Evolutionary conservation across 92 coral and sea anemone species (phyloP), one percentile per base, ranked within the genome.

Genomic region (Galaxea fascicularis): DNA sequence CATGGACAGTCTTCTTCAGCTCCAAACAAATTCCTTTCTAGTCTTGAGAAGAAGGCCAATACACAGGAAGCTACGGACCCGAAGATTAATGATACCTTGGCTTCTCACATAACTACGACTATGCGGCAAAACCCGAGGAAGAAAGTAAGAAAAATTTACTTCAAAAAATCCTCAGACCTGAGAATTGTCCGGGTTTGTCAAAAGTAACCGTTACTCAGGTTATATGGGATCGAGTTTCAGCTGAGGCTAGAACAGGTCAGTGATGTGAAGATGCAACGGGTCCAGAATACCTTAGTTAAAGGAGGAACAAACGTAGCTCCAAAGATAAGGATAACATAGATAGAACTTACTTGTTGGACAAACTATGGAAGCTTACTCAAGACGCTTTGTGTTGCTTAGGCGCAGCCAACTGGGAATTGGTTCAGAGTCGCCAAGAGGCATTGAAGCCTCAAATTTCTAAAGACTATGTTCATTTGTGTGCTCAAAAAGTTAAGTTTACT

Each of bases 291-390:
- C 11, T 63, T 80, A 31, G 75, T 87, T 3, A 87, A 87, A 87
- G 90, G 86, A 22, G 79, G 82, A n/a, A 87, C 90, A 24, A 86
- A 67, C 65, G 90, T 86, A 28, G 85, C 90, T 47, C 75, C 41
- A 39, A 72, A 1, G 26, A 79, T 74, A 63, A 65, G 35, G 53
- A 28, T 21, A 76, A 80, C 51, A 41, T 73, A 24, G 30, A 72
- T 62, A 73, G 54, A 18, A 27, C 74, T 31, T 82, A 65, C 27
- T 27, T 73, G 76, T 49, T 87, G 11, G 70, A 87, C 62, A 68
- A 87, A 27, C 47, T 87, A 56, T 87, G 86, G 91, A 72, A 80
- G 54, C 10, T 74, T 3, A 65, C 82, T 14, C 83, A 80, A 82
- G 86, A 87, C 31, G 63, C 87, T 5, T 65, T 87, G 8, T 60